Percentiles rank a stretch among this genome's conserved stretches.
phyloP scores from a whole-genome alignment of 1,140 invertebrate genomes.

The Dufourea novaeangliae region DNA sequence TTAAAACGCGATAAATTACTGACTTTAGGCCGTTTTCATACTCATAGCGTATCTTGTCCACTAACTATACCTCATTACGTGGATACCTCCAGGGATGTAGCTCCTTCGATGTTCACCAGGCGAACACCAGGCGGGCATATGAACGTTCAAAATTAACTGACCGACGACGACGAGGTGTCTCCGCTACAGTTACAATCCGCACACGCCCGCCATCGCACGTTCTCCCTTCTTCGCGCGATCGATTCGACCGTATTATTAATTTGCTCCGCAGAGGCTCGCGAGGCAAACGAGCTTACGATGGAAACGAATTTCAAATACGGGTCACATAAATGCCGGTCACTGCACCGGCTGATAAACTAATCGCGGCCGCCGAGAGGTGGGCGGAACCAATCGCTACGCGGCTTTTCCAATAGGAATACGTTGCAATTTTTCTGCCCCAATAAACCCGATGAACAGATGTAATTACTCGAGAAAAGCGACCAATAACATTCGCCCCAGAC shows the following conservation, averaged over 20 bases:
- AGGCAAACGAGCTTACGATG: not conserved
- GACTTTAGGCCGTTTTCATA: too few relatives aligned
- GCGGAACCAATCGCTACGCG: conserved; percentile 11
- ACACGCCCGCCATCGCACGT: too few relatives aligned
- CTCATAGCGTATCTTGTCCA: too few relatives aligned
- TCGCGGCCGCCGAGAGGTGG: not conserved
- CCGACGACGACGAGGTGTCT: too few relatives aligned
- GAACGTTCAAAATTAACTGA: conserved; percentile 9
- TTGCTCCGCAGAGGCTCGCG: not conserved
- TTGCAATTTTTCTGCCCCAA: conserved; percentile 36
- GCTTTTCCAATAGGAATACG: conserved; percentile 30
- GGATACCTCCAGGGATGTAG: too few relatives aligned
- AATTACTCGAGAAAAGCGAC: not conserved
- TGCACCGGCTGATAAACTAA: conserved; percentile 34
- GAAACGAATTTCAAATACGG: conserved; percentile 37
- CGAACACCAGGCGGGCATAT: not conserved
- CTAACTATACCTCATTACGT: not conserved
- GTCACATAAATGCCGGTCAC: conserved; percentile 30
- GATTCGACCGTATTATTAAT: conserved; percentile 13
- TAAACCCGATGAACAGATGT: conserved; percentile 18
- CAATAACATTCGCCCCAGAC: not conserved
- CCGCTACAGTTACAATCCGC: not conserved
- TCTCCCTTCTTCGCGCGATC: too few relatives aligned
- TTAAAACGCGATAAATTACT: too few relatives aligned
- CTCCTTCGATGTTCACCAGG: not conserved